Percentiles rank a stretch among this genome's conserved stretches.
Conservation (phyloP, 2,113 vertebrate genomes). For the Pterocles orientalis region DNA sequence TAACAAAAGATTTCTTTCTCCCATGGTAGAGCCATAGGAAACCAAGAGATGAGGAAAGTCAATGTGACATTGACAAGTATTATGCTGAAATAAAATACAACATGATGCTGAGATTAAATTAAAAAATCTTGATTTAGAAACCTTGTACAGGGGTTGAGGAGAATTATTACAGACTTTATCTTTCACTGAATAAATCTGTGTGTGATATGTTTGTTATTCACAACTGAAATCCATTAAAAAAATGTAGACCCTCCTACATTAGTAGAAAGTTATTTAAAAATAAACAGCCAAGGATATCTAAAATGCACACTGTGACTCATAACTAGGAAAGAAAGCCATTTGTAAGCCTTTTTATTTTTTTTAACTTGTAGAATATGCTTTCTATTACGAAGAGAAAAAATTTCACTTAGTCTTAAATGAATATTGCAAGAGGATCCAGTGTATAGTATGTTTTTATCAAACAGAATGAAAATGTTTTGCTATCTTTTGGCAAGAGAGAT, state of each 20-base stretch:
- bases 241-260: neutral
- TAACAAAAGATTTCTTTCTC: constrained; percentile 33
- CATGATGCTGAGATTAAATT: neutral
- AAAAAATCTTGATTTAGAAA: neutral
- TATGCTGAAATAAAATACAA: constrained; percentile 13
- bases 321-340: neutral
- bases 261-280: neutral
- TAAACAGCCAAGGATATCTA: neutral
- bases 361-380: neutral
- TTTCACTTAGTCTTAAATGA: neutral
- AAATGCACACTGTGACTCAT: neutral
- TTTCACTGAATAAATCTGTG: neutral
- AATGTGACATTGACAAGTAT: neutral
- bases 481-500: neutral
- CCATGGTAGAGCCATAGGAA: neutral
- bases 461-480: neutral
- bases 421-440: neutral
- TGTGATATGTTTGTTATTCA: neutral
- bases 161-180: neutral
- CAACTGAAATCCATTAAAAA: neutral
- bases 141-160: neutral
- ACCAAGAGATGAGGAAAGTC: constrained; percentile 10
- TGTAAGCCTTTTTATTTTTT: neutral
- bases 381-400: neutral
- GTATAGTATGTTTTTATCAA: neutral